A percentile compares a stretch with the other conserved stretches of the same genome.
phyloP scores from a whole-genome alignment of 53 echinoderm and acorn worm species.

The Holothuria scabra region DNA sequence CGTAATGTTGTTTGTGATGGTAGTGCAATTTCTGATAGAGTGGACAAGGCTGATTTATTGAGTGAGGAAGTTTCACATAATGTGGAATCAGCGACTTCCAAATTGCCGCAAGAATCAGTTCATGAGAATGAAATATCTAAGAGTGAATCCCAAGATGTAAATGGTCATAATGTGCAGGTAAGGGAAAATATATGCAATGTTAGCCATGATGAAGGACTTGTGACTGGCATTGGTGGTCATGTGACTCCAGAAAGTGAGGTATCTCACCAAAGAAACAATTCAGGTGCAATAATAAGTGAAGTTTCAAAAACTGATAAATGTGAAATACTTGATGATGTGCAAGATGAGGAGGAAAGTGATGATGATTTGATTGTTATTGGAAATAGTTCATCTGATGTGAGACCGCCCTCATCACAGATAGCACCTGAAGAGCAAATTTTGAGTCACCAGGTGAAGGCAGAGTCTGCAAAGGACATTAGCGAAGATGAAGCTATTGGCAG shows the following conservation, averaged over 20 bases:
- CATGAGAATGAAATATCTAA: too few species aligned
- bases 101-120: too few species aligned
- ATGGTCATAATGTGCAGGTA: too few species aligned
- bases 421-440: too few species aligned
- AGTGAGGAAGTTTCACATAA: neutral
- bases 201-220: too few species aligned
- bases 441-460: neutral
- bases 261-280: too few species aligned
- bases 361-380: constrained; percentile 47
- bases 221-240: too few species aligned
- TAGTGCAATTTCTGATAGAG: neutral
- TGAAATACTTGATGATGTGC: neutral
- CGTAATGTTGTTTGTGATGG: neutral
- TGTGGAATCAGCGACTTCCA: neutral
- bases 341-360: neutral
- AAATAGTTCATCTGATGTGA: constrained; percentile 16
- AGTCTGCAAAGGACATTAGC: constrained; percentile 8
- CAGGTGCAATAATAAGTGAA: too few species aligned
- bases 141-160: too few species aligned
- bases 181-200: too few species aligned
- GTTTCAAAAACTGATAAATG: neutral
- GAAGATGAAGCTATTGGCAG: constrained; percentile 48
- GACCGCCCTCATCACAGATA: constrained; percentile 25
- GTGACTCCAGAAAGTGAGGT: too few species aligned
- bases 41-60: neutral